Base-by-base conservation (phyloP, 2,113 vertebrate species). In the Bos taurus region DNA sequence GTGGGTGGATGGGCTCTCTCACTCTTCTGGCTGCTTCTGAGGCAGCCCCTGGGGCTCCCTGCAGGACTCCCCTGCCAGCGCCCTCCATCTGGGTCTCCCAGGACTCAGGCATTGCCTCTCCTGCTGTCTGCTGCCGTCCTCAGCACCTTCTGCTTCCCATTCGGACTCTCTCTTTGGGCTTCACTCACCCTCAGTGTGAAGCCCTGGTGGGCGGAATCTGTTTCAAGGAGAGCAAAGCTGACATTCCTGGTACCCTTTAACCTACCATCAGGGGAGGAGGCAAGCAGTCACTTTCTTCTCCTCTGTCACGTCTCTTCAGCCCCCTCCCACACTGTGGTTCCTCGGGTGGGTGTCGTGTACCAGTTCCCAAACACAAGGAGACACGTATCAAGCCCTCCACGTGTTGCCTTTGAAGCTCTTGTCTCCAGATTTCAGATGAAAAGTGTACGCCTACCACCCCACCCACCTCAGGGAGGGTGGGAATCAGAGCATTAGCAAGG, bases 401-500 rank as follows among this genome's bases (percentile, higher is more conserved):
- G 30, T n/a, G 21, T 6, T 62, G 46, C 16, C 14, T 88, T 67
- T 52, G 30, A 67, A 91, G 46, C 30, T 33, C 36, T 11, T 92
- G 50, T 77, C 46, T 80, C 33, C 5, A 40, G 90, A 33, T 30
- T 92, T 92, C 33, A 80, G 77, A 36, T 12, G 28, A 93, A 57
- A 89, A 33, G 33, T 26, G 4, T 16, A 13, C 0, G 11, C 12
- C 60, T 16, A 40, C 33, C 26, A 71, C 14, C 16, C 3, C 15
- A 77, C 67, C 67, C 15, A 9, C 50, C 40, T 50, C 21, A 23
- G 33, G 30, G 23, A 71, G 33, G 2, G 3, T 21, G 12, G 48
- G 57, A 82, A 30, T 67, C 15, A 30, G 74, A 88, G 48, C 52
- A 56, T 74, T 96, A 82, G 59, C 16, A 23, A 92, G 74, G 25